Evolutionary conservation across 2,797 vertebrate genomes (phyloP).

Genomic region (Lithobates sylvaticus): DNA sequence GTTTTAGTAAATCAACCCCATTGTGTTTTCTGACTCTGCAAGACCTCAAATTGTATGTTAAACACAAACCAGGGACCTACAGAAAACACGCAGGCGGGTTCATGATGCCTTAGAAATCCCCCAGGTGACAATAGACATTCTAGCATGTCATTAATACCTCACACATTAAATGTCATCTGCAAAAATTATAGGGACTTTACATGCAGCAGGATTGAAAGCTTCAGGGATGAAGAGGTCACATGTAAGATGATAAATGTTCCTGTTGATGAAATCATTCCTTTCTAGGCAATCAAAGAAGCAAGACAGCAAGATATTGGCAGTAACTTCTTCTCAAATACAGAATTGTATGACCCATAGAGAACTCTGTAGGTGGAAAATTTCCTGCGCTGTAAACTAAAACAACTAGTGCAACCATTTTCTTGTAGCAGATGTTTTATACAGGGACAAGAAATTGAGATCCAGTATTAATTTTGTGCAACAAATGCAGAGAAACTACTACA

Average conservation of each 20-base stretch:
- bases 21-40: too few species aligned
- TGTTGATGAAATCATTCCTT: conserved; percentile 9
- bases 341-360: background rate
- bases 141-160: conserved; percentile 32
- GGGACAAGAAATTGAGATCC: background rate
- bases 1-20: too few species aligned
- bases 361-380: background rate
- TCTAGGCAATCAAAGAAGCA: background rate
- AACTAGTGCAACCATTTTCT: background rate
- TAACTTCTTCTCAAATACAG: background rate
- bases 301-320: background rate
- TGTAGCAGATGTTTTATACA: background rate
- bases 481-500: background rate
- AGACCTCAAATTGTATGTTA: too few species aligned
- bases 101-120: conserved; percentile 4
- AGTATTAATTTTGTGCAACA: background rate
- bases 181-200: conserved; percentile 17
- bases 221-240: conserved; percentile 34
- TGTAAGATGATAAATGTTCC: conserved; percentile 24
- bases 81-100: conserved; percentile 7
- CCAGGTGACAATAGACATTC: conserved; percentile 44
- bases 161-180: conserved; percentile 47
- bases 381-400: background rate
- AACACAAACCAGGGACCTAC: background rate
- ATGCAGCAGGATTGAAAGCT: conserved; percentile 5